These are phyloP conservation scores for Eristalis pertinax DNA, from an alignment of 2,888 invertebrate species.

Conservation along the genomic window DNA sequence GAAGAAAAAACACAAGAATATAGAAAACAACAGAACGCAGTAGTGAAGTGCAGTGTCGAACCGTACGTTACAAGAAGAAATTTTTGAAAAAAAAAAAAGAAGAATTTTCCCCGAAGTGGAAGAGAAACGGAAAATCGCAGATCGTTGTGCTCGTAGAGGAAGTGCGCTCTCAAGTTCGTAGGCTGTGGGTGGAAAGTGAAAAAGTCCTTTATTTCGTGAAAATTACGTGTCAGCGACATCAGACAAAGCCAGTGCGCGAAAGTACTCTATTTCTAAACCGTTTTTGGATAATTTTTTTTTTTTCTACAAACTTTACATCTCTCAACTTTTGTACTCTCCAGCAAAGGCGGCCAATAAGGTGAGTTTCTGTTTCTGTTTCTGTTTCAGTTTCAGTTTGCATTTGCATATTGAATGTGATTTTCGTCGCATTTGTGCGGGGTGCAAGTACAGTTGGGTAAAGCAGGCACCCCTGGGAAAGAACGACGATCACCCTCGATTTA, in stretches of 20 bases:
- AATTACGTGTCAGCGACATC: conserved; percentile 4
- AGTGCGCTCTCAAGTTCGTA: background rate
- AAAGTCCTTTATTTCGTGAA: conserved; percentile 5
- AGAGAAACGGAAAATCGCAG: background rate
- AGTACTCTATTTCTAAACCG: conserved; percentile 37
- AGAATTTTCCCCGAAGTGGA: conserved; percentile 2
- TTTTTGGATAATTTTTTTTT: conserved; percentile 62
- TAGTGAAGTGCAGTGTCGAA: conserved; percentile 21
- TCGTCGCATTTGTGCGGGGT: background rate
- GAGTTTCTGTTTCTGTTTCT: conserved; percentile 30
- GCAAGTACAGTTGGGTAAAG: conserved; percentile 49
- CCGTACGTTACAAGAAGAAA: conserved; percentile 10
- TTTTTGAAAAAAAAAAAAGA: conserved; percentile 6
- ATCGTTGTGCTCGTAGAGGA: conserved; percentile 6
- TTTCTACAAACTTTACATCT: conserved; percentile 48
- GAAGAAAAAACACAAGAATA: background rate
- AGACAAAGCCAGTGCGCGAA: conserved; percentile 15
- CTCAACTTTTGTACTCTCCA: conserved; percentile 42
- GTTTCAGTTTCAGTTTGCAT: conserved; percentile 8
- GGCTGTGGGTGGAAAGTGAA: background rate
- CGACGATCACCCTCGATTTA: conserved; percentile 31
- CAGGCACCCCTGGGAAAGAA: conserved; percentile 43
- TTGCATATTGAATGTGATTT: background rate
- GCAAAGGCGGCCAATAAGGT: conserved; percentile 44
- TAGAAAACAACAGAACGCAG: background rate